phyloP scores from a whole-genome alignment of 2,113 vertebrate species.

The Solenodon paradoxus region DNA sequence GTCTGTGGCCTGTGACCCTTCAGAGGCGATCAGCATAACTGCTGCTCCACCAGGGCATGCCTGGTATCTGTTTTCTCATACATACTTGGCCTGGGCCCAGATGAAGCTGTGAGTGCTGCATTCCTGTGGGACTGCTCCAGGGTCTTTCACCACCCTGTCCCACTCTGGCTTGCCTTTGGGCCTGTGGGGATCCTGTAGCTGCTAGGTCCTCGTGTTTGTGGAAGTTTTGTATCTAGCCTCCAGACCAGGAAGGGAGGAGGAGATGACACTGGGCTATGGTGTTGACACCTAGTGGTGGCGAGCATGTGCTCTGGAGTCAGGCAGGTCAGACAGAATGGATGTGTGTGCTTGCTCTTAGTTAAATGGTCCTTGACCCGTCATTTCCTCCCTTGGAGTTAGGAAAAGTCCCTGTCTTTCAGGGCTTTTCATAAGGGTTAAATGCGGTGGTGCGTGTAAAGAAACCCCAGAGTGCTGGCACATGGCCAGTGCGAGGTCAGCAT shows the following conservation, averaged over 20 bases:
- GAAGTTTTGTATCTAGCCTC: not conserved
- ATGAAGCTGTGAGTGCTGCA: not conserved
- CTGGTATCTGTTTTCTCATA: not conserved
- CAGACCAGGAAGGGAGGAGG: not conserved
- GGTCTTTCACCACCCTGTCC: not conserved
- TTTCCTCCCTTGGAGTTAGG: not conserved
- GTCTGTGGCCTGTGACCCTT: too few relatives aligned
- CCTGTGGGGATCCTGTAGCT: not conserved
- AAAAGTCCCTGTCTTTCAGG: not conserved
- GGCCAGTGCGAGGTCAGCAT: not conserved
- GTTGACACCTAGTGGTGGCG: not conserved
- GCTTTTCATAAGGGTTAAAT: conserved; percentile 14
- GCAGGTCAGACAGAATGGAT: not conserved
- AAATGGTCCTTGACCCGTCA: not conserved
- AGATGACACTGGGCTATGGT: not conserved
- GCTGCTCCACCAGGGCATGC: too few relatives aligned
- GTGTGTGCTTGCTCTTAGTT: not conserved
- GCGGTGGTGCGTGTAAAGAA: not conserved
- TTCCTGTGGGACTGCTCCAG: not conserved
- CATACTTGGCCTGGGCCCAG: not conserved
- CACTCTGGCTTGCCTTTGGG: not conserved
- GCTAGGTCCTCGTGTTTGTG: not conserved
- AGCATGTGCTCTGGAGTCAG: not conserved
- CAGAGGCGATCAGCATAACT: too few relatives aligned
- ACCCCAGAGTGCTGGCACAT: not conserved